These are phyloP conservation scores for Zosterops hypoxanthus DNA, from an alignment of 2,113 vertebrate genomes.

Conservation along the genomic window DNA sequence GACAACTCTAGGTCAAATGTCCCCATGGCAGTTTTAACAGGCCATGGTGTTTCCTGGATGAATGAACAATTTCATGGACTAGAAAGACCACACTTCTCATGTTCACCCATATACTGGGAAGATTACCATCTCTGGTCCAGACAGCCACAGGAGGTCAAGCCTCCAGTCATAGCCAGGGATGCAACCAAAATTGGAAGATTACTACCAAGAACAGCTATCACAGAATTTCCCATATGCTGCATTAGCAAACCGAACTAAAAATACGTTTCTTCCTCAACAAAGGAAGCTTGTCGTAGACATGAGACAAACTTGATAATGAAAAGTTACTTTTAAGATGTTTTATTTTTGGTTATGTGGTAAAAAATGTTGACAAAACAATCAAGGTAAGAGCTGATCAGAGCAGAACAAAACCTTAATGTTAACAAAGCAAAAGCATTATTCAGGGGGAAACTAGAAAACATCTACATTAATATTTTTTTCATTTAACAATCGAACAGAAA, in stretches of 20 bases:
- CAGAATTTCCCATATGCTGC: neutral
- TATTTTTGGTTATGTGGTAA: neutral
- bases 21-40: neutral
- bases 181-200: constrained; percentile 49
- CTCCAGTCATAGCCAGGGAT: neutral
- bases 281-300: neutral
- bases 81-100: neutral
- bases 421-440: neutral
- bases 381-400: neutral
- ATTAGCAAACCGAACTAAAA: neutral
- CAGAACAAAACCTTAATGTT: neutral
- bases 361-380: neutral
- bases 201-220: neutral
- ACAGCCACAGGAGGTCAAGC: constrained; percentile 40
- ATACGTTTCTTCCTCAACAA: neutral
- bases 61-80: neutral
- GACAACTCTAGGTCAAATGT: neutral
- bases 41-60: neutral
- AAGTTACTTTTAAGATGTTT: neutral
- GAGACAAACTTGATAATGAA: neutral
- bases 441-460: neutral
- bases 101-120: constrained; percentile 19
- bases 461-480: neutral
- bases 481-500: neutral
- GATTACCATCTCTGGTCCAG: neutral